Percentiles rank a stretch among this genome's conserved stretches.
These are phyloP conservation scores for Engystomops pustulosus DNA, from an alignment of 2,113 vertebrate genomes.

Conservation along the genomic window DNA sequence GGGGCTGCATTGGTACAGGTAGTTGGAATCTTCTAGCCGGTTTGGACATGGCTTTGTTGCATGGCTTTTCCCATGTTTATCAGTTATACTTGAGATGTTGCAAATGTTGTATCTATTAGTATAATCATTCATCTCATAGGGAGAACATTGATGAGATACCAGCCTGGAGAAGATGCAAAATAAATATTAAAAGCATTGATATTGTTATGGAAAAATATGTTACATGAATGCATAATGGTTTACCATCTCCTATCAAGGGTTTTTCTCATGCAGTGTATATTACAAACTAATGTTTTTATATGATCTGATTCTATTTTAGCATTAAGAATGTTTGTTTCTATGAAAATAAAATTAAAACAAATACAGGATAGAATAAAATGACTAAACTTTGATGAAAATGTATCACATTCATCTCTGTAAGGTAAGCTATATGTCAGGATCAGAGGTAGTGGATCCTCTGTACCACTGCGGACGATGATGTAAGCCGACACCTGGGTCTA, in stretches of 20 bases:
- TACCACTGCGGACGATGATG: no score
- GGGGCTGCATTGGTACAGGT: constrained; percentile 71
- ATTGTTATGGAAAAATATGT: neutral
- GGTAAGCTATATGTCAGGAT: no score
- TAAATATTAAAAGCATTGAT: constrained; percentile 16
- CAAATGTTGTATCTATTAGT: constrained; percentile 62
- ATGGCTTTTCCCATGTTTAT: constrained; percentile 68
- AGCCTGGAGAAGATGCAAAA: constrained; percentile 65
- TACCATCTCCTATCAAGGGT: neutral
- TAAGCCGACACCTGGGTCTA: no score
- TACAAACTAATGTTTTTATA: neutral
- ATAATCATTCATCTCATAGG: constrained; percentile 71
- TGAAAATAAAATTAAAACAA: no score
- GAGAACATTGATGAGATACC: constrained; percentile 78
- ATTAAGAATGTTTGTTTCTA: no score
- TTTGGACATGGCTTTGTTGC: constrained; percentile 75
- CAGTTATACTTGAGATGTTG: constrained; percentile 70
- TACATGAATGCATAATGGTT: neutral
- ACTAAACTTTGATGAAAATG: no score
- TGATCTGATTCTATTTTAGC: no score
- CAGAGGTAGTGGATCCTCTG: no score
- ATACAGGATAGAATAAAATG: no score
- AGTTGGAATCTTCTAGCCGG: constrained; percentile 70
- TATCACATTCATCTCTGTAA: no score
- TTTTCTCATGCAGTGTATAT: neutral